Evolutionary conservation across 1,140 invertebrate species (phyloP).

Genomic region (Asbolus verrucosus): DNA sequence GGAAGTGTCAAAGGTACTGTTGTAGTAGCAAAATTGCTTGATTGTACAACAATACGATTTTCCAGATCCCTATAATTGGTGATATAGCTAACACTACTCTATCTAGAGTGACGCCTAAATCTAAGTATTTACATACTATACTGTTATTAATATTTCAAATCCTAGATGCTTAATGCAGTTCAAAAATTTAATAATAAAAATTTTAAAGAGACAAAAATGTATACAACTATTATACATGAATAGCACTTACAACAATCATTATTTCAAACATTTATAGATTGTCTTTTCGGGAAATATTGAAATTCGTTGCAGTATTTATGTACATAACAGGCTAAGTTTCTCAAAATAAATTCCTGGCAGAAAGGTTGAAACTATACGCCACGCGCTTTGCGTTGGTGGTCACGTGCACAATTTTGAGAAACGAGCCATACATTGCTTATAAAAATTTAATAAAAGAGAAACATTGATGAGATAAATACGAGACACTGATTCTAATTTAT

Average conservation of each 20-base stretch:
- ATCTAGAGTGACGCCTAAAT: constrained; percentile 16
- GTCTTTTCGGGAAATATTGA: constrained; percentile 54
- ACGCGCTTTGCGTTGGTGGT: too few species aligned
- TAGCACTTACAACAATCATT: constrained; percentile 46
- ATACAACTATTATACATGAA: constrained; percentile 37
- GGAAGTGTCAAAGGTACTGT: too few species aligned
- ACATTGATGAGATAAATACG: neutral
- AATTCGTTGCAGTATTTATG: constrained; percentile 55
- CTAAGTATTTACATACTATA: constrained; percentile 44
- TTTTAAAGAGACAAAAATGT: constrained; percentile 45
- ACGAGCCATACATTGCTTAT: neutral
- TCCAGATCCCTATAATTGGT: constrained; percentile 5
- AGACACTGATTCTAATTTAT: constrained; percentile 44
- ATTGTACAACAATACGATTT: too few species aligned
- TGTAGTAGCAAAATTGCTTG: too few species aligned
- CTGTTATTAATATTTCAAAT: constrained; percentile 55
- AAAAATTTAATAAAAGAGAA: constrained; percentile 11
- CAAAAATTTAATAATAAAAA: constrained; percentile 46
- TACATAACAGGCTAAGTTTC: constrained; percentile 16
- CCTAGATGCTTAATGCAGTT: constrained; percentile 60
- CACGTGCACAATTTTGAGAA: constrained; percentile 26
- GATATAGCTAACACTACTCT: constrained; percentile 36
- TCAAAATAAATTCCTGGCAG: neutral
- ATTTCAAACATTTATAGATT: constrained; percentile 55
- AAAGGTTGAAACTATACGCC: too few species aligned